Base-by-base conservation (phyloP, 2,888 invertebrate genomes). In the Disparrhopalites patrizii region DNA sequence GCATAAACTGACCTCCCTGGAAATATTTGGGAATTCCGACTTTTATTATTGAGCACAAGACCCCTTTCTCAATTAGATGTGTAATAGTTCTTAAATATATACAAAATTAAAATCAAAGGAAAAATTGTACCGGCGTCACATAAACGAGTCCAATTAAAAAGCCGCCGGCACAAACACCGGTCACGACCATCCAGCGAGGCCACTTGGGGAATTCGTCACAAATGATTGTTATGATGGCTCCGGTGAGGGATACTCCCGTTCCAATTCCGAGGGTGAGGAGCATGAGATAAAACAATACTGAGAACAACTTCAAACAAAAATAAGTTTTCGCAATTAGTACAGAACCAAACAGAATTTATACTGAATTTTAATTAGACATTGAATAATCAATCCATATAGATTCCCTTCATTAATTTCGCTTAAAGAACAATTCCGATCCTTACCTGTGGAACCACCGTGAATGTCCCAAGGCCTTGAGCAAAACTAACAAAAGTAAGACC, bases 1-100 rank as follows among this genome's bases (percentile, higher is more conserved):
- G 75, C 60, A 85, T 82, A 77, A 83, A 85, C 77, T 85, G 85
- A 0, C 86, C 86, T 40, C 85, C 85, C 85, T 85, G 68, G 43
- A 36, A 36, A 36, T 36, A 36, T 36, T 5, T n/a, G n/a, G 20
- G 43, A 5, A 43, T 43, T 43, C 8, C 7, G 43, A 15, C 5
- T 15, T 4, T 43, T 5, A 5, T 43, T 15, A 15, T 5, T 43
- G 5, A 43, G 43, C 5, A 43, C 36, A 15, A 15, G 15, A 33
- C 7, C 8, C 36, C n/a, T n/a, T n/a, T n/a, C n/a, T n/a, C n/a
- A n/a, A n/a, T n/a, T n/a, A n/a, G n/a, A n/a, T n/a, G n/a, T n/a
- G n/a, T n/a, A n/a, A n/a, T n/a, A n/a, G n/a, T n/a, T n/a, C n/a
- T n/a, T 15, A 36, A 10, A 36, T 36, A 36, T 7, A 36, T 36